Evolutionary conservation across 2,113 vertebrate species (phyloP), one percentile per base, ranked within the genome.

Genomic region (Grantiella picta): DNA sequence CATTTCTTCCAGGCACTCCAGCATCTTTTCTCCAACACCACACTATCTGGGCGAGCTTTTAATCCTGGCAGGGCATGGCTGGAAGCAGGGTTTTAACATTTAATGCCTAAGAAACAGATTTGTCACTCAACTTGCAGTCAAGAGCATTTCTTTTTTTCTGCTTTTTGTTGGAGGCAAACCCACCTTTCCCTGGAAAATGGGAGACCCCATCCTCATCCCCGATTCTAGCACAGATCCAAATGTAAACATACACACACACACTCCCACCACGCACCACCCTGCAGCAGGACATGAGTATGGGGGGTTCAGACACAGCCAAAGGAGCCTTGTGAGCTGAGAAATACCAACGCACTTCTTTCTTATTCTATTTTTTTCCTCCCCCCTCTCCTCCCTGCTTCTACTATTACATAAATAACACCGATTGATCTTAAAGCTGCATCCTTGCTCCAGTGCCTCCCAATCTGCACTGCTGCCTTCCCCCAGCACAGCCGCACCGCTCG

Each of bases 321-420:
- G 36, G 53, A 79, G 31, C 52, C 56, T 82, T 63, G 38, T 66
- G 75, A 52, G 42, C 53, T 66, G 33, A 60, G 53, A 90, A 90
- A 89, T 57, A 78, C 18, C 11, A 3, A 66, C 38, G 22, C 54
- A 69, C 40, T 77, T 80, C 3, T 73, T 65, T 57, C 54, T 28
- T n/a, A 83, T 44, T 52, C 40, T 69, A 5, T 44, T 38, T 72
- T 65, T 54, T 6, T 10, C 6, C 10, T 22, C 10, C 9, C 5
- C 10, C 4, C 15, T 18, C 21, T 27, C 59, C 31, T 7, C 65
- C 7, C 27, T 2, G 31, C 52, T 90, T 94, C 94, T 92, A 83
- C 83, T 96, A 83, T 96, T 96, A 96, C 96, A 95, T 96, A 96
- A 96, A 96, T 92, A 90, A 90, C 86, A 95, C 82, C 31, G 45